Conservation (phyloP, 2,888 invertebrate genomes). For the Archaeoteleia sp. region DNA sequence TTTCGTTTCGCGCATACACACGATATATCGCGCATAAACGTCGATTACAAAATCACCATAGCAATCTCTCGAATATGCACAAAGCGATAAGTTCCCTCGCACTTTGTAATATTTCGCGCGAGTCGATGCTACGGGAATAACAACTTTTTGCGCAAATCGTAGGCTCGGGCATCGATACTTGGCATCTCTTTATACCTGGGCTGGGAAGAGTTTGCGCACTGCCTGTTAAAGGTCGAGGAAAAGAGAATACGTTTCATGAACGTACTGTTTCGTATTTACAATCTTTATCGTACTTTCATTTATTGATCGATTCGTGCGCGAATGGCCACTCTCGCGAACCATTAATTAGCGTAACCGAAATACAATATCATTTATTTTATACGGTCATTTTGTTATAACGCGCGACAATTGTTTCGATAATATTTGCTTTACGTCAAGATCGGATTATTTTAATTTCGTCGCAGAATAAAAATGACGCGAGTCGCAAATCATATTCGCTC, state of each 20-base stretch:
- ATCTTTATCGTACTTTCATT: too few relatives aligned
- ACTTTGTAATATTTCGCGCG: conserved; percentile 26
- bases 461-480: too few relatives aligned
- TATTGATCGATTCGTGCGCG: too few relatives aligned
- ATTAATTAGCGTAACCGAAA: too few relatives aligned
- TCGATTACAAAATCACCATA: conserved; percentile 36
- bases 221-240: conserved; percentile 24
- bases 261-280: conserved; percentile 5
- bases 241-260: conserved; percentile 11
- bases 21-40: conserved; percentile 24
- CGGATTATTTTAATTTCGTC: too few relatives aligned
- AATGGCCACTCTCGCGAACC: too few relatives aligned
- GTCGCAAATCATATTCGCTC: conserved; percentile 49
- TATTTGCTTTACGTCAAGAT: too few relatives aligned
- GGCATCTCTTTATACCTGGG: conserved; percentile 16
- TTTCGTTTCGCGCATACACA: too few relatives aligned
- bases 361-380: too few relatives aligned
- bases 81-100: conserved; percentile 9
- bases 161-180: conserved; percentile 4
- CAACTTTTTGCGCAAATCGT: conserved; percentile 32
- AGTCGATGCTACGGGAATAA: conserved; percentile 21
- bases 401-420: too few relatives aligned
- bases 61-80: conserved; percentile 23
- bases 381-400: too few relatives aligned
- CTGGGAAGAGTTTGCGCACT: conserved; percentile 22